Evolutionary conservation across 2,888 invertebrate genomes (phyloP), one percentile per base, ranked within the genome.

Genomic region (Pseudococcus longispinus): DNA sequence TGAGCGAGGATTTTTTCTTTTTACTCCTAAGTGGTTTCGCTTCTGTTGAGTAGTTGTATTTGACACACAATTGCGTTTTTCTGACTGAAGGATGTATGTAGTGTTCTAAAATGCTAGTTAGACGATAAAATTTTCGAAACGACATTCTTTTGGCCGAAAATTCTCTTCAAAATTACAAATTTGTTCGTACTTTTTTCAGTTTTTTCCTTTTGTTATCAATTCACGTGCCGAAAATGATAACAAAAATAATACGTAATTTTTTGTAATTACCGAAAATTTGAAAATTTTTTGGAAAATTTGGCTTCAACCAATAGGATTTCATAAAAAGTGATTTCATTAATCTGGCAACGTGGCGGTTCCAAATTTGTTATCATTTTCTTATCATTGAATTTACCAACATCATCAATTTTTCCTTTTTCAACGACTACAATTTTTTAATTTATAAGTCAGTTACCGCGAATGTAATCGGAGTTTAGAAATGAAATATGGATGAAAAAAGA

Each of bases 11-110:
- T 37, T 86, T 86, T 37, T 20, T 55, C 46, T 86, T 86, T 20
- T 86, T 86, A n/a, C 86, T 86, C n/a, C 86, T 80, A 80, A 86
- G 86, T 20, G 86, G 44, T 70, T 37, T 42, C 2, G 85, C 44
- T n/a, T 29, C 42, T 2, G 55, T 32, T 26, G 83, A 18, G 18
- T 83, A 83, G 13, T 37, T 83, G 32, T 80, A 80, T 15, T 70
- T 70, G 5, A 80, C 2, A 8, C 11, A 20, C 26, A n/a, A 80
- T 80, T 80, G 77, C 5, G 20, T 37, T 15, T 32, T 74, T 18
- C 11, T 42, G 0, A 20, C 20, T 23, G 77, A 3, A 8, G 20
- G 29, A 20, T 80, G 42, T 11, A 42, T 13, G 18, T 20, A 20
- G 11, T 9, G 15, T 20, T 42, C 77, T 42, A 80, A 20, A 37